Conservation (phyloP, 2,113 vertebrate species). For the Heterochromis multidens region DNA sequence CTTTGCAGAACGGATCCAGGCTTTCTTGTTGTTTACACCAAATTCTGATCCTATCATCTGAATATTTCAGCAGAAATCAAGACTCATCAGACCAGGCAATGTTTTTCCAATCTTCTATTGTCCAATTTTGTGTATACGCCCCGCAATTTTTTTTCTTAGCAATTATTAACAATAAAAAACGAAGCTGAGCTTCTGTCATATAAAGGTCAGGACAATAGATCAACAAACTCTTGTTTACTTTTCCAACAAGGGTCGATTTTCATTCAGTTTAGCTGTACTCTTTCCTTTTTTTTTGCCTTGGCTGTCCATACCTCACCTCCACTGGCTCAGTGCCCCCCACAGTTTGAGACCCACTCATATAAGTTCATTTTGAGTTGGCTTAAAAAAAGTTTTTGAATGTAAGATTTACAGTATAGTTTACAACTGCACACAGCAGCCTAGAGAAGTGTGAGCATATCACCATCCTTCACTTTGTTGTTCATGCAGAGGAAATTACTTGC, state of each 20-base stretch:
- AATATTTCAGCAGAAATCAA: neutral
- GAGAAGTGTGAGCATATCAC: neutral
- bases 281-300: fast-evolving
- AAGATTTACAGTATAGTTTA: too few relatives aligned
- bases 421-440: neutral
- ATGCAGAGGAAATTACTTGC: neutral
- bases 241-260: neutral
- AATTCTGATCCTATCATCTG: neutral
- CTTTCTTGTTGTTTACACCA: neutral
- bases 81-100: too few relatives aligned
- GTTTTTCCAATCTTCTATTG: too few relatives aligned
- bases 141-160: neutral
- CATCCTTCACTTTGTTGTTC: neutral
- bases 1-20: neutral
- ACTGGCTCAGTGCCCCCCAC: neutral
- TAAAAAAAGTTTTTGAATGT: neutral
- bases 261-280: neutral
- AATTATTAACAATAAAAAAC: neutral
- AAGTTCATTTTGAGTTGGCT: neutral
- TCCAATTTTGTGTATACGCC: too few relatives aligned
- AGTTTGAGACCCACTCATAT: neutral
- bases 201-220: neutral
- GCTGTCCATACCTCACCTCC: neutral
- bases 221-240: neutral
- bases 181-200: neutral